phyloP scores from a whole-genome alignment of 2,113 vertebrate species.

The Equus quagga region DNA sequence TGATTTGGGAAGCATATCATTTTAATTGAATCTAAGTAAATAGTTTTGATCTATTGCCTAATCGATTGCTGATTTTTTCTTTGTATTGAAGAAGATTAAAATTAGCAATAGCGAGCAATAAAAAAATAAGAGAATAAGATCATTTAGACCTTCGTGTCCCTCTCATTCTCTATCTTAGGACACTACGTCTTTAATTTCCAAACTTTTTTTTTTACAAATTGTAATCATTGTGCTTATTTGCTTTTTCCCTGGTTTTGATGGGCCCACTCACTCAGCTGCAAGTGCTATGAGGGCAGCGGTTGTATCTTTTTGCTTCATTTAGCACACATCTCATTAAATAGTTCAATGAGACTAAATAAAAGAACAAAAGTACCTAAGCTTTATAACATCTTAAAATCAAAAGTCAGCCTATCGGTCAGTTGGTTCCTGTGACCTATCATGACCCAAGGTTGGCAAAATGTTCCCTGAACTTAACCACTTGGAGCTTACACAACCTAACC shows the following conservation, averaged over 20 bases:
- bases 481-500: background rate
- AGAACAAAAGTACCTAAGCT: background rate
- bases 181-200: background rate
- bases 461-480: background rate
- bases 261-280: background rate
- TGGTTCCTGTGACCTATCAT: background rate
- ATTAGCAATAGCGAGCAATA: background rate
- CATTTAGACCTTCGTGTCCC: background rate
- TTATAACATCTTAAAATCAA: background rate
- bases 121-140: background rate
- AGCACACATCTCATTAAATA: background rate
- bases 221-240: background rate
- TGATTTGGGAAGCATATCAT: background rate
- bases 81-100: background rate
- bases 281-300: background rate
- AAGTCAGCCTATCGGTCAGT: background rate
- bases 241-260: background rate
- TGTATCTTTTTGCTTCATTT: background rate
- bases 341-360: background rate
- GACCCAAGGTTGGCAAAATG: background rate
- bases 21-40: background rate
- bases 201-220: background rate
- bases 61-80: background rate
- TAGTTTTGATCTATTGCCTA: background rate
- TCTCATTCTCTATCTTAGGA: background rate